Percentiles rank a stretch among this genome's conserved stretches.
Conservation (phyloP, 92 coral and sea anemone species). For the Isaurus tuberculatus region DNA sequence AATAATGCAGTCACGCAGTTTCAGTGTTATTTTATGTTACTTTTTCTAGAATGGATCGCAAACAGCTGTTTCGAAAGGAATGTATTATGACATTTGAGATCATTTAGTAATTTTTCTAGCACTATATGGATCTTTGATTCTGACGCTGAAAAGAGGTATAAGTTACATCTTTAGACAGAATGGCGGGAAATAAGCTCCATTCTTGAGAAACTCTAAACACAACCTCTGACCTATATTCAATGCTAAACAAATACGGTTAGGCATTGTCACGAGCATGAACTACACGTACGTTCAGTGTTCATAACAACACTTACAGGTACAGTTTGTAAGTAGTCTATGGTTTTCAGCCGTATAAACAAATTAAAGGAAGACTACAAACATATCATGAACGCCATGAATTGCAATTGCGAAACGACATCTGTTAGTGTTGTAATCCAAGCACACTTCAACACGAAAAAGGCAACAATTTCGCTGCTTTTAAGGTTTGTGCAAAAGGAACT, state of each 20-base stretch:
- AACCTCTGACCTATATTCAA: conserved; percentile 14
- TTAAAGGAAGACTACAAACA: background rate
- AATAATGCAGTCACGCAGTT: background rate
- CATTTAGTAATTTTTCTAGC: background rate
- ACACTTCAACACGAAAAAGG: background rate
- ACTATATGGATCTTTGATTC: background rate
- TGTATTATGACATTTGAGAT: background rate
- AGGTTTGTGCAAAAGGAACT: background rate
- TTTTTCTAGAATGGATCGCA: background rate
- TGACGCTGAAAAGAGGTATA: background rate
- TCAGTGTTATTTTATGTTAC: background rate
- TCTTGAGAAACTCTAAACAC: background rate
- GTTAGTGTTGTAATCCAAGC: background rate
- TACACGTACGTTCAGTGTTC: too few relatives aligned
- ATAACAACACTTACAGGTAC: background rate
- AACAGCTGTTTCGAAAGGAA: background rate
- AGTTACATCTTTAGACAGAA: background rate
- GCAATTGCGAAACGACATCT: background rate
- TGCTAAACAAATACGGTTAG: background rate
- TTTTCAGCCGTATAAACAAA: background rate
- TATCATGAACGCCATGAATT: conserved; percentile 22
- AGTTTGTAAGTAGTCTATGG: background rate
- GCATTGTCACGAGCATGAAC: background rate
- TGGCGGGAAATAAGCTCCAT: background rate
- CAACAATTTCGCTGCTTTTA: background rate